Evolutionary conservation across 2,888 invertebrate genomes (phyloP).

Genomic region (Beris chalybata): DNA sequence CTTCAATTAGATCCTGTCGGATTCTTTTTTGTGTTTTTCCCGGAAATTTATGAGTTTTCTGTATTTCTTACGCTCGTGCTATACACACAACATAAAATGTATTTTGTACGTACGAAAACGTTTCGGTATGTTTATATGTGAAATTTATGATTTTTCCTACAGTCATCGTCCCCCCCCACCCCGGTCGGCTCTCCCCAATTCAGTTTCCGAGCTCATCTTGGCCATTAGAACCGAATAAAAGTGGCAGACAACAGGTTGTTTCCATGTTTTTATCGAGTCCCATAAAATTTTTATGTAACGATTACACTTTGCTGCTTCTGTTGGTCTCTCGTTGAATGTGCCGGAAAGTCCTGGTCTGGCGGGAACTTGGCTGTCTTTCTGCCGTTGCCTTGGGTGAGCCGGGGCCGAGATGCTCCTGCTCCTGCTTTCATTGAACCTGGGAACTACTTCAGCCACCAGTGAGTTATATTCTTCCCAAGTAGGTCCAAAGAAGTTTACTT

Average conservation of each 20-base stretch:
- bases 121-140: constrained; percentile 32
- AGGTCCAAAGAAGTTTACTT: background rate
- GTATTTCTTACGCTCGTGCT: too few species aligned
- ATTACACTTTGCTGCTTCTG: constrained; percentile 41
- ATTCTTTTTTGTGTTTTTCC: too few species aligned
- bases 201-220: constrained; percentile 34
- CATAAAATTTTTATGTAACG: constrained; percentile 44
- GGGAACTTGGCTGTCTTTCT: background rate
- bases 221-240: constrained; percentile 41
- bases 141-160: constrained; percentile 40
- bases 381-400: constrained; percentile 1
- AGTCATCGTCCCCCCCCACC: constrained; percentile 29
- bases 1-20: constrained; percentile 1
- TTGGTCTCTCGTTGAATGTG: constrained; percentile 23
- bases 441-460: constrained; percentile 25
- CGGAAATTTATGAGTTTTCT: too few species aligned
- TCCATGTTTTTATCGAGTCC: constrained; percentile 44
- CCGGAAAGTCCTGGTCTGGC: background rate
- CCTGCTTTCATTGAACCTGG: background rate
- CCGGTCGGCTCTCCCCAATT: constrained; percentile 9
- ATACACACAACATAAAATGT: too few species aligned
- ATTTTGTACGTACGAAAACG: too few species aligned
- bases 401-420: constrained; percentile 20
- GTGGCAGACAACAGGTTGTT: constrained; percentile 43
- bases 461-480: constrained; percentile 17